A percentile compares a stretch with the other conserved stretches of the same genome.
Conservation (phyloP, 2,888 invertebrate genomes). For the Zygothrica quintamaculata region DNA sequence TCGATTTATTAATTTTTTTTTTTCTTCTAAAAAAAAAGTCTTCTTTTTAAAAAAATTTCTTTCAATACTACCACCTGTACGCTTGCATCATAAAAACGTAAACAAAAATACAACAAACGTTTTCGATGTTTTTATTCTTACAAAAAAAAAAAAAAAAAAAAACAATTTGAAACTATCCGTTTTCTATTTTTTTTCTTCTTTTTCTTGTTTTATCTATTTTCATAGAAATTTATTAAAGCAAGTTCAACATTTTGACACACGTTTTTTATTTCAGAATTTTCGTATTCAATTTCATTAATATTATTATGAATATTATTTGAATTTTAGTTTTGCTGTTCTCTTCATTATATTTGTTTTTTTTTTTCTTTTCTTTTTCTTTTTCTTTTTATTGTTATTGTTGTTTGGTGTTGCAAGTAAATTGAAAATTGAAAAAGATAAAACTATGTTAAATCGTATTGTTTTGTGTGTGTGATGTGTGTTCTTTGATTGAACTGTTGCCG, state of each 20-base stretch:
- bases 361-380: neutral
- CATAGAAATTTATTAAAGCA: slow-evolving; percentile 37
- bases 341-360: neutral
- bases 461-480: slow-evolving; percentile 39
- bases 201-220: slow-evolving; percentile 2
- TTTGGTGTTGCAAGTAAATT: slow-evolving; percentile 13
- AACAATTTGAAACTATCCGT: slow-evolving; percentile 51
- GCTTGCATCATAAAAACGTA: slow-evolving; percentile 51
- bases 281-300: neutral
- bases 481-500: slow-evolving; percentile 54
- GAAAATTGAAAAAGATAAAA: slow-evolving; percentile 40
- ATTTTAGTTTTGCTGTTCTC: slow-evolving; percentile 15
- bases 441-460: slow-evolving; percentile 34
- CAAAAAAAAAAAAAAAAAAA: slow-evolving; percentile 37
- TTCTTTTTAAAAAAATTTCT: slow-evolving; percentile 49
- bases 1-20: no score
- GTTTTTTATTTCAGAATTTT: slow-evolving; percentile 20
- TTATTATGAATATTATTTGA: slow-evolving; percentile 3
- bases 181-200: slow-evolving; percentile 33
- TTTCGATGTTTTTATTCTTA: slow-evolving; percentile 49
- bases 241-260: slow-evolving; percentile 42
- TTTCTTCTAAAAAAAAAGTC: slow-evolving; percentile 74
- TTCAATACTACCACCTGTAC: slow-evolving; percentile 32
- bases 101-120: slow-evolving; percentile 62
- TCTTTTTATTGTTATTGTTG: neutral